A percentile compares a stretch with the other conserved stretches of the same genome.
These are phyloP conservation scores for Pseudorhombus dupliciocellatus DNA, from an alignment of 2,113 vertebrate species.

Conservation along the genomic window DNA sequence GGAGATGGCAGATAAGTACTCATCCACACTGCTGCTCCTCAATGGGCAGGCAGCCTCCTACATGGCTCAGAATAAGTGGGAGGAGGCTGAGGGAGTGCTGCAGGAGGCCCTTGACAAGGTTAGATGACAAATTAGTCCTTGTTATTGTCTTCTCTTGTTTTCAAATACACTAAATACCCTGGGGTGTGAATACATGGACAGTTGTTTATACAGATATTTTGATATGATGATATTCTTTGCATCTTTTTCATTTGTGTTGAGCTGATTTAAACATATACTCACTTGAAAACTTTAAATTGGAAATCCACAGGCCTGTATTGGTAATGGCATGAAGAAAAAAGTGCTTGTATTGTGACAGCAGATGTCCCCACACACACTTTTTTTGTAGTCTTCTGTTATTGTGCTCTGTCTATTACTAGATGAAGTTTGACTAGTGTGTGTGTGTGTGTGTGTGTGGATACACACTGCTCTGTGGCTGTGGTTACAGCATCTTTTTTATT, in stretches of 20 bases:
- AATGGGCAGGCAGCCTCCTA: constrained; percentile 91
- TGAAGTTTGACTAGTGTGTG: too few species aligned
- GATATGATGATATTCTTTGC: background rate
- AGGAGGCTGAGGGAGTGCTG: constrained; percentile 90
- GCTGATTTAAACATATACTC: background rate
- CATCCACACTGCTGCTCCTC: constrained; percentile 89
- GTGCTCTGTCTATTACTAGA: too few species aligned
- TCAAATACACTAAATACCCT: background rate
- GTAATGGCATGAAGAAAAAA: background rate
- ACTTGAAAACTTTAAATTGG: too few species aligned
- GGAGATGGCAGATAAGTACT: constrained; percentile 96
- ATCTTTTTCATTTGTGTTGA: background rate
- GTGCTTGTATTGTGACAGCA: constrained; percentile 46
- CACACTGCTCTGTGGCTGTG: background rate
- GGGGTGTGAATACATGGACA: background rate
- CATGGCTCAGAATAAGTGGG: constrained; percentile 97
- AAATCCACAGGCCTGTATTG: background rate
- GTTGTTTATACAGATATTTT: background rate
- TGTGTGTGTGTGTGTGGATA: background rate
- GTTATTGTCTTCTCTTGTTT: background rate
- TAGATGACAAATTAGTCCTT: constrained; percentile 13
- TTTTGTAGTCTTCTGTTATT: too few species aligned
- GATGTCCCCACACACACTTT: constrained; percentile 52
- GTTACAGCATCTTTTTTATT: background rate
- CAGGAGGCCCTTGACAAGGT: constrained; percentile 82